Evolutionary conservation across 2,888 invertebrate genomes (phyloP).

Genomic region (Phorcus lineatus): DNA sequence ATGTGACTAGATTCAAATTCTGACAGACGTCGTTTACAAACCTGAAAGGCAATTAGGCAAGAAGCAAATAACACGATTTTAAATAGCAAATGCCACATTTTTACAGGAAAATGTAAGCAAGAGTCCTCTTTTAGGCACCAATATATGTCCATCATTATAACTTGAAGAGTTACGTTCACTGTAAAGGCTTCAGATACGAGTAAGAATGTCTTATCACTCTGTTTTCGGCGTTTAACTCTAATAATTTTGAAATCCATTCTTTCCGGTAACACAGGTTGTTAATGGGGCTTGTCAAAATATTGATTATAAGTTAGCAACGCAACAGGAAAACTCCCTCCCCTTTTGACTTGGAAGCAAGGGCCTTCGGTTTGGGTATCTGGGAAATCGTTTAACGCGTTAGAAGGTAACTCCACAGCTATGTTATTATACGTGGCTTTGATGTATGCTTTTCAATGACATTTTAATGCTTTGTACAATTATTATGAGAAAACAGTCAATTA

Average conservation of each 20-base stretch:
- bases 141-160: neutral
- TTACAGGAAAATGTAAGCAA: neutral
- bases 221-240: neutral
- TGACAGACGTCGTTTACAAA: constrained; percentile 10
- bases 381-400: too few relatives aligned
- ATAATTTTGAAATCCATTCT: constrained; percentile 22
- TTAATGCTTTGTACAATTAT: constrained; percentile 7
- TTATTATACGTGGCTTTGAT: neutral
- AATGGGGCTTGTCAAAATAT: constrained; percentile 16
- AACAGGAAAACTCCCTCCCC: neutral
- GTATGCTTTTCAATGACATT: neutral
- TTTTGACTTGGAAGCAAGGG: neutral
- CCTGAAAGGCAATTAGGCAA: constrained; percentile 4
- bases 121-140: neutral
- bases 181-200: too few relatives aligned
- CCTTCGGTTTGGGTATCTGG: too few relatives aligned
- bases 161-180: neutral
- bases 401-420: neutral
- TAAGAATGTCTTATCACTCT: too few relatives aligned
- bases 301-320: constrained; percentile 16
- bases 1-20: neutral
- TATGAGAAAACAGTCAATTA: constrained; percentile 11
- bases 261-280: constrained; percentile 3
- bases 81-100: constrained; percentile 19
- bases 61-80: constrained; percentile 12